Evolutionary conservation across 2,113 vertebrate genomes (phyloP), one percentile per base, ranked within the genome.

Genomic region (Mirounga angustirostris): DNA sequence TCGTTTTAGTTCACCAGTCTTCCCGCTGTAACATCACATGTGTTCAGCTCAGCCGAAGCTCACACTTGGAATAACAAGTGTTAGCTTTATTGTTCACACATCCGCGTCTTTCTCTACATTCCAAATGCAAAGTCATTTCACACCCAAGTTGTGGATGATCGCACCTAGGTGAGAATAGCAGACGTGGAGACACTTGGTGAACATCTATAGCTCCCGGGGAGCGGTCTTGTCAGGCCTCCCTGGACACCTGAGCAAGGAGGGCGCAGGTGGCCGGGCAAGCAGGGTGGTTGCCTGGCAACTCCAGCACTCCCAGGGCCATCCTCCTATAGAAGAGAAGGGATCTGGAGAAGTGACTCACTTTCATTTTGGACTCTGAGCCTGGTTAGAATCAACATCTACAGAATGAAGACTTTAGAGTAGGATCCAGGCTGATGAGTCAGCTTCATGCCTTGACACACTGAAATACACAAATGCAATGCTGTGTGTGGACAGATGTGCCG

Each of bases 1-100:
- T 92, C 15, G 2, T 74, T 74, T 74, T 46, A 19, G 36, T 67
- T 69, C 71, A 1, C 71, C 58, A 54, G 21, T 89, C 85, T 96
- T 88, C 50, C 65, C 7, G 7, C 46, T 21, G 3, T 43, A 56
- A 50, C 40, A 15, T 43, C 18, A 21, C 30, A 4, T 63, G 36
- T 36, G 83, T 67, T 92, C 24, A 46, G 56, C 82, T 91, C 78
- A 52, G 46, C 95, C 26, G 84, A 59, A 73, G 21, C 61, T 86
- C 79, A 33, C 85, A 40, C 81, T 91, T 8, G 46, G 71, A 16
- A 90, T 79, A 46, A 63, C 50, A 65, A 65, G 73, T 16, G 71
- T 69, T 88, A 26, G 81, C 46, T 93, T 56, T 93, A 10, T 52
- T 91, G 94, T 92, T 93, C 85, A 76, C 94, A 96, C 88, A 36